Base-by-base conservation (phyloP, 1,140 invertebrate genomes). In the Delia radicum region DNA sequence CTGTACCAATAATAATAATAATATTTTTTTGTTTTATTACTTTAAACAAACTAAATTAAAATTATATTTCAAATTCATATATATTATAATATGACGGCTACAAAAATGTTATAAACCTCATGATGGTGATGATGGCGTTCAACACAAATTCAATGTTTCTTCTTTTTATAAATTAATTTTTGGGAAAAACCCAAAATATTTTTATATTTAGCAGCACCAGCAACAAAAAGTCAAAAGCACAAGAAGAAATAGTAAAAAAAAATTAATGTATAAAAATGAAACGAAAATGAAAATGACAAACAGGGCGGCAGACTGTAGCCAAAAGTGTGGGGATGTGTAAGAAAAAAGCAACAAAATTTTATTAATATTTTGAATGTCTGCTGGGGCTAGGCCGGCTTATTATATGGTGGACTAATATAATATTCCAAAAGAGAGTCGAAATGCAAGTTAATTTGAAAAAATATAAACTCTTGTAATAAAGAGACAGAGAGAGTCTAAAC, bases 121-220 rank as follows among this genome's bases (percentile, higher is more conserved):
- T 55, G 21, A 5, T 10, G 48, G n/a, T 55, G n/a, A 6, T 55
- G 48, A 55, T 21, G n/a, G 48, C 21, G n/a, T 21, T 55, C 48
- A 55, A 55, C 48, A 55, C 18, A 55, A 55, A 21, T 55, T 55
- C 48, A 55, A 29, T 74, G 48, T 63, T 74, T 55, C 73, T 33
- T 13, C 61, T 61, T 31, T 27, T 31, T 26, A 18, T 46, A 28
- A 18, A 67, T 29, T 13, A 26, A n/a, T 46, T 72, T 69, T 72
- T 75, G 75, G 75, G 75, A 69, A 75, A 75, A 75, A 75, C 65
- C 75, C 75, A 46, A 75, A 75, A 75, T 72, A 72, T 31, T 18
- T 75, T 75, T 75, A 75, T 75, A 75, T 75, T 73, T 75, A 75
- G 75, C n/a, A 69, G 48, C 48, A 21, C 48, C 31, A 69, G 65